phyloP scores from a whole-genome alignment of 2,797 vertebrate species.

The Helarctos malayanus region DNA sequence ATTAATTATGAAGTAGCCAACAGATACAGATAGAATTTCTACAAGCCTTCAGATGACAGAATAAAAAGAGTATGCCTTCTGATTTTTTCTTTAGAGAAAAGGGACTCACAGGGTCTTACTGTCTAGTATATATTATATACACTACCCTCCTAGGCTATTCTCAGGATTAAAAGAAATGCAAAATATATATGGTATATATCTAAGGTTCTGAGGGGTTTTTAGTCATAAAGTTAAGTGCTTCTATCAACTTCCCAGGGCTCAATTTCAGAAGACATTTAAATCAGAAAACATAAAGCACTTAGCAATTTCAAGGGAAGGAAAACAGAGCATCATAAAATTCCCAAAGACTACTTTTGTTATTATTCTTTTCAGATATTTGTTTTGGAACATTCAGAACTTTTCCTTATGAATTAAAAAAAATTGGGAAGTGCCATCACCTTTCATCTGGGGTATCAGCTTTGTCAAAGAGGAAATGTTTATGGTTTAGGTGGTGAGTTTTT shows the following conservation, averaged over 20 bases:
- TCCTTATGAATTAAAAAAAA: neutral
- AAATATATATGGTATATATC: conserved; percentile 28
- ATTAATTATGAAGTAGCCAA: neutral
- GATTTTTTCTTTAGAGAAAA: conserved; percentile 50
- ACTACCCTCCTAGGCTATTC: neutral
- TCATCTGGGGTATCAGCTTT: neutral
- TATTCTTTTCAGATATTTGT: conserved; percentile 33
- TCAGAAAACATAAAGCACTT: conserved; percentile 67
- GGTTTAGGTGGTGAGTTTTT: neutral
- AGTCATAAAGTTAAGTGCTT: conserved; percentile 69
- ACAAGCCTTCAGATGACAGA: neutral
- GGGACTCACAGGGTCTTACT: neutral
- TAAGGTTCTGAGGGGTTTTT: conserved; percentile 27
- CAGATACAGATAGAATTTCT: conserved; percentile 10
- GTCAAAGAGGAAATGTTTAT: neutral
- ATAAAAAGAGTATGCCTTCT: neutral
- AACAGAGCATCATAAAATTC: conserved; percentile 57
- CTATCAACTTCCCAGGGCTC: conserved; percentile 28
- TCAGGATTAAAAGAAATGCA: conserved; percentile 55
- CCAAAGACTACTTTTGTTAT: conserved; percentile 30
- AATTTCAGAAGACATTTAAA: conserved; percentile 69
- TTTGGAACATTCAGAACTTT: neutral
- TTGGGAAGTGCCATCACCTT: neutral
- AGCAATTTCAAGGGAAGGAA: conserved; percentile 58
- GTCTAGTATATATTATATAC: neutral